Evolutionary conservation across 2,797 vertebrate species (phyloP).

Genomic region (Sus cebifrons): DNA sequence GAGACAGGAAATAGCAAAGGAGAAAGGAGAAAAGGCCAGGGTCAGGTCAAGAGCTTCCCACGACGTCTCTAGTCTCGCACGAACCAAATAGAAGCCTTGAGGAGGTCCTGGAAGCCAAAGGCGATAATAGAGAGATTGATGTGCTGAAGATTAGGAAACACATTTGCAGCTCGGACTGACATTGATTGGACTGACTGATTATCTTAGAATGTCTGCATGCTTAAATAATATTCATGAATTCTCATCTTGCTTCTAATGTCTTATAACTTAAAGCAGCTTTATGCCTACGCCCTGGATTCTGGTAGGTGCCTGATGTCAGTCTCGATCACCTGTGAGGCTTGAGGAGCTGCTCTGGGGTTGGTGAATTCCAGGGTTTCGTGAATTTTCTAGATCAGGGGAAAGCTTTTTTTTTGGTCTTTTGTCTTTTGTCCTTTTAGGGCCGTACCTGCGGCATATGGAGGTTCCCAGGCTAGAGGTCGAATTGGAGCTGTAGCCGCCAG

Average conservation of each 20-base stretch:
- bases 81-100: background rate
- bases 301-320: background rate
- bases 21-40: slow-evolving; percentile 48
- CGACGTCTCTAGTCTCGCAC: background rate
- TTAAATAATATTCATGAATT: background rate
- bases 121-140: background rate
- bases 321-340: background rate
- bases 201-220: slow-evolving; percentile 2
- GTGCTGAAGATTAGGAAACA: background rate
- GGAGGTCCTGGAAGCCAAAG: background rate
- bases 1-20: slow-evolving; percentile 70
- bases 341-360: background rate
- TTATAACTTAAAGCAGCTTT: background rate
- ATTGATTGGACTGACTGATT: background rate
- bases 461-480: no score
- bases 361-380: background rate
- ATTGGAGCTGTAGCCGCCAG: no score
- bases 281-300: background rate
- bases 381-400: background rate
- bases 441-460: no score
- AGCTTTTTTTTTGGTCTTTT: no score
- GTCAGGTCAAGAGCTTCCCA: slow-evolving; percentile 76
- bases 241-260: background rate
- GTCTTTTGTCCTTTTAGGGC: no score
- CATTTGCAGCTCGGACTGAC: background rate